Base-by-base conservation (phyloP, 2,797 vertebrate species). In the Macropus fuliginosus region DNA sequence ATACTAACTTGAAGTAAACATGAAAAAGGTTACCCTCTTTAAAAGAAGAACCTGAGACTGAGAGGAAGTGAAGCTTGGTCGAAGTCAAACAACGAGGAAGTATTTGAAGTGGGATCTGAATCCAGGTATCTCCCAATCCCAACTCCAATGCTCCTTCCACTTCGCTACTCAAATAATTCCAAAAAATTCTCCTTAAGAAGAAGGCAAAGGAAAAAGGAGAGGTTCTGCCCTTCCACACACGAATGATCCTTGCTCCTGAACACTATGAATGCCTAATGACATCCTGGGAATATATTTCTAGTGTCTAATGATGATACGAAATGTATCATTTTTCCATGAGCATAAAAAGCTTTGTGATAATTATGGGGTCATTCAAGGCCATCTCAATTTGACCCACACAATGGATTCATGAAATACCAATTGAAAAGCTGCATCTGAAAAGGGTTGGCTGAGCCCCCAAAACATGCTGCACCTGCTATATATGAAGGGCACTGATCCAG, bases 401-500 rank as follows among this genome's bases (percentile, higher is more conserved):
- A 95, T 1, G 34, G 93, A 90, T 16, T 24, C 90, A 29, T 27
- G 50, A 90, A 56, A 57, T 0, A 40, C 8, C 90, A 34, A 57
- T 92, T 59, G 92, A 93, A 93, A 94, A 91, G 9, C 28, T 29
- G 14, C 50, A 56, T 54, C 27, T 28, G 92, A 92, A 55, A 74
- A 57, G 62, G 90, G 54, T n/a, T 28, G 54, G 62, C 55, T 1
- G 24, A 90, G 55, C 24, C 5, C 74, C 52, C 55, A 40, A n/a
- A n/a, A 27, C 8, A 16, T 0, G 16, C 81, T n/a, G 10, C 96
- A 92, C 95, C 96, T 96, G 96, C 95, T 57, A 13, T 91, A 14
- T 8, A 3, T 92, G 90, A 40, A 92, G 93, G 96, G 95, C 91
- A 94, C 91, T 74, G 95, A 95, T 90, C 95, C 56, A 21, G 21